These are phyloP conservation scores for Bos javanicus DNA, from an alignment of 2,113 vertebrate genomes.

Conservation along the genomic window DNA sequence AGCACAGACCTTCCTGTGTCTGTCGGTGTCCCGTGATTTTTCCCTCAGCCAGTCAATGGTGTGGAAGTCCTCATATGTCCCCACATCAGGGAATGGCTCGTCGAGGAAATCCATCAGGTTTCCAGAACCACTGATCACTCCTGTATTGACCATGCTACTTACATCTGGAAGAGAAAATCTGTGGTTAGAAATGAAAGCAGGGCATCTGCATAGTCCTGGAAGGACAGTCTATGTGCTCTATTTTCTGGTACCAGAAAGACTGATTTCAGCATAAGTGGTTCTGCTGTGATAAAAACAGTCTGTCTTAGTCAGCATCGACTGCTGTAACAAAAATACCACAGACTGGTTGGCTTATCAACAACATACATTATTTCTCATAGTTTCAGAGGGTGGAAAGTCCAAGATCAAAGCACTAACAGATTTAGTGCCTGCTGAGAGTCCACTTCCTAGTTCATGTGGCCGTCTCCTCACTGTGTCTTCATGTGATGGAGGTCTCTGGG, in stretches of 20 bases:
- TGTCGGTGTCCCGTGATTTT: constrained; percentile 96
- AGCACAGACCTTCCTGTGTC: constrained; percentile 91
- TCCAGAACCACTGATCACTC: constrained; percentile 92
- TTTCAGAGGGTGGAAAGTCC: neutral
- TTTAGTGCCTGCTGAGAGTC: neutral
- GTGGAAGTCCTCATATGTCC: constrained; percentile 97
- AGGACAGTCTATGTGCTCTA: neutral
- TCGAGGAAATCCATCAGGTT: constrained; percentile 98
- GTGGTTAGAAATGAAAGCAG: neutral
- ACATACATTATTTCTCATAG: neutral
- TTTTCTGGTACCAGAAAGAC: neutral
- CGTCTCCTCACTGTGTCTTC: neutral
- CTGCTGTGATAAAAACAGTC: neutral
- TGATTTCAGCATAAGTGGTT: neutral
- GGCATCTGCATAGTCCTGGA: neutral
- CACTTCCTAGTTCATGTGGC: neutral
- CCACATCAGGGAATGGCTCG: constrained; percentile 95
- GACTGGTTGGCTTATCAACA: neutral
- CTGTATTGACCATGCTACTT: constrained; percentile 88
- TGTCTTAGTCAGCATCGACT: neutral
- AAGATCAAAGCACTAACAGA: neutral
- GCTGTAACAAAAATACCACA: neutral
- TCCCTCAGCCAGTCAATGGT: constrained; percentile 99
- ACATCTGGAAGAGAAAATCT: constrained; percentile 65
- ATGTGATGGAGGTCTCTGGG: neutral